Base-by-base conservation (phyloP, 2,113 vertebrate genomes). In the Anarrhichthys ocellatus region DNA sequence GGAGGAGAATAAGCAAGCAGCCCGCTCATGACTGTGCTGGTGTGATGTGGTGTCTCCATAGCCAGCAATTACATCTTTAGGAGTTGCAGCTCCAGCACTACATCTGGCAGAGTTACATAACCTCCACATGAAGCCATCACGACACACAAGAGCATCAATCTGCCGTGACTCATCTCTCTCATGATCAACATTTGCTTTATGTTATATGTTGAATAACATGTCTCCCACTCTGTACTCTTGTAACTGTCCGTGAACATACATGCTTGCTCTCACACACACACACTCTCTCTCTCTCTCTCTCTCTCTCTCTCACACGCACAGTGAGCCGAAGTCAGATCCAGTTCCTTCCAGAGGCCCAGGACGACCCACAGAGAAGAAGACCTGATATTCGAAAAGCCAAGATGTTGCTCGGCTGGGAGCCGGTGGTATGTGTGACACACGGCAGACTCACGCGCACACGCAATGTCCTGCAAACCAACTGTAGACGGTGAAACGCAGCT, bases 361-460 rank as follows among this genome's bases (percentile, higher is more conserved):
- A 99, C 77, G 99, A 99, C 89, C 99, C 98, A 20, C 98, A 99
- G 92, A 97, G 98, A 91, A 95, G 98, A 89, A 96, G 97, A 88
- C 98, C 99, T 3, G 98, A 99, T 88, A 99, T 99, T 91, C 96
- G 91, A 66, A 99, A 99, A 92, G 99, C 98, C 27, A 99, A 99
- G 83, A 93, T 97, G 92, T 76, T 99, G 92, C 96, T 99, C 38
- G 97, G 97, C 52, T 99, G 99, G 99, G 98, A 99, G 72, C 98
- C 99, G 0, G 98, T 99, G 97, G 98, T 99, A 95, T 1, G 97
- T 96, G 81, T 38, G 46, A 10, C 9, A 13, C 73, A 58, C 4
- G 0, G 18, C 40, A 42, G 1, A 71, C 9, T 52, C 56, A 9
- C 65, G 34, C 56, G 17, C 54, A 54, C 32, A 65, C 54, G 32